These are phyloP conservation scores for Parambassis ranga DNA, from an alignment of 2,797 vertebrate species.

Conservation along the genomic window DNA sequence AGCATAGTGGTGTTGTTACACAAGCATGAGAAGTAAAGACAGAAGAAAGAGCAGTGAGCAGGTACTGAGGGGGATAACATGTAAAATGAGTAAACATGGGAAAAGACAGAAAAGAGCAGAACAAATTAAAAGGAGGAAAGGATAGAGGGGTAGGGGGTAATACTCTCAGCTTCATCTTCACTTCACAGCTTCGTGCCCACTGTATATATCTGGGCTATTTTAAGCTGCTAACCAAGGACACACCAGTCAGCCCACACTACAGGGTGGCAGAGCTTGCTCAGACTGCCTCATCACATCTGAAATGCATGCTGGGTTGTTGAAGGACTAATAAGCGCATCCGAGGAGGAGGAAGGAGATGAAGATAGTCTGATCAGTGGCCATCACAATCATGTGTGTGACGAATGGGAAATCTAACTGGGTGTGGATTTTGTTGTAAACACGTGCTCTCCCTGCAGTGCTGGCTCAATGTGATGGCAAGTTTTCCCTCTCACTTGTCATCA, in stretches of 20 bases:
- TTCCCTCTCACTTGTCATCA: not conserved
- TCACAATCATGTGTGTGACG: slow-evolving; percentile 36
- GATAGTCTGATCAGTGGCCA: slow-evolving; percentile 38
- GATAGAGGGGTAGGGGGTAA: slow-evolving; percentile 8
- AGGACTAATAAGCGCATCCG: slow-evolving; percentile 49
- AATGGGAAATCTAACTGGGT: slow-evolving; percentile 49
- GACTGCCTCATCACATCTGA: slow-evolving; percentile 58
- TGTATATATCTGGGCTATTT: slow-evolving; percentile 62
- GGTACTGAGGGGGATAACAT: slow-evolving; percentile 16
- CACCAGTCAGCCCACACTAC: slow-evolving; percentile 54
- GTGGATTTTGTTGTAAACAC: slow-evolving; percentile 45
- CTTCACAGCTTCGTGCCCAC: slow-evolving; percentile 43
- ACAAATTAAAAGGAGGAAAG: slow-evolving; percentile 21
- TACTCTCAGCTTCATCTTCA: slow-evolving; percentile 37
- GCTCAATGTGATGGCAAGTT: slow-evolving; percentile 8
- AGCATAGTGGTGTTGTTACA: slow-evolving; percentile 41
- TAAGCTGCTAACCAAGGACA: slow-evolving; percentile 59
- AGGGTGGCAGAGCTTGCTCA: slow-evolving; percentile 41
- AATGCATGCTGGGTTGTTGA: slow-evolving; percentile 63
- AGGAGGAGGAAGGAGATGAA: slow-evolving; percentile 41
- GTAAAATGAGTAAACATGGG: slow-evolving; percentile 31
- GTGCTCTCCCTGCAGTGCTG: slow-evolving; percentile 23
- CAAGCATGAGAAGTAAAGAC: slow-evolving; percentile 26
- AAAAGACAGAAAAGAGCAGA: not conserved
- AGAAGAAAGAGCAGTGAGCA: slow-evolving; percentile 10